These are phyloP conservation scores for Siderastrea siderea DNA, from an alignment of 92 coral and sea anemone species.

Conservation along the genomic window DNA sequence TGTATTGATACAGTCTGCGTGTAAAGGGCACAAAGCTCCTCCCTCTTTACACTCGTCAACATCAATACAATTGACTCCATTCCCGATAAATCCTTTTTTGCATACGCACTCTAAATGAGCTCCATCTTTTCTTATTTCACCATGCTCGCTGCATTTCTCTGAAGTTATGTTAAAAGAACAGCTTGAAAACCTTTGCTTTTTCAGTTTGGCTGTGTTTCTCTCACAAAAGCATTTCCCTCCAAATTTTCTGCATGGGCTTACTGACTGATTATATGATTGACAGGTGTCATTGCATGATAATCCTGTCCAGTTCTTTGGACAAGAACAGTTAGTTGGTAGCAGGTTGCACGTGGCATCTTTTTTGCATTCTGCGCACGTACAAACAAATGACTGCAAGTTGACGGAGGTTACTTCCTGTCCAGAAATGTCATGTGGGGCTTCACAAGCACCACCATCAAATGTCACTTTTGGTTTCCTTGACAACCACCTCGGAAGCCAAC, in stretches of 20 bases:
- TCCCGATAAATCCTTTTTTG: slow-evolving; percentile 72
- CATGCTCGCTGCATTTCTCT: slow-evolving; percentile 67
- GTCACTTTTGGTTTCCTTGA: slow-evolving; percentile 13
- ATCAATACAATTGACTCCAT: slow-evolving; percentile 74
- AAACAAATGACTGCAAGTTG: slow-evolving; percentile 56
- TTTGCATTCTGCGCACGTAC: slow-evolving; percentile 68
- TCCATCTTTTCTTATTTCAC: slow-evolving; percentile 48
- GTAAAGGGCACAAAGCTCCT: background rate
- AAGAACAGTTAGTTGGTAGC: slow-evolving; percentile 51
- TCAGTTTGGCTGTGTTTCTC: background rate
- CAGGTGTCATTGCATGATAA: slow-evolving; percentile 69
- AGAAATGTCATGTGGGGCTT: slow-evolving; percentile 31
- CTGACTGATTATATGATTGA: slow-evolving; percentile 11
- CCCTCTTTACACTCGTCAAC: slow-evolving; percentile 68
- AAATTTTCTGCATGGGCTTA: background rate
- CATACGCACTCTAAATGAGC: slow-evolving; percentile 69
- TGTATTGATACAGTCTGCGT: slow-evolving; percentile 69
- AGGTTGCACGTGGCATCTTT: slow-evolving; percentile 44
- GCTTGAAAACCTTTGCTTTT: slow-evolving; percentile 10
- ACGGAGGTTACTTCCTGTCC: slow-evolving; percentile 39
- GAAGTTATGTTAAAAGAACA: slow-evolving; percentile 77
- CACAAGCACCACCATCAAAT: slow-evolving; percentile 51
- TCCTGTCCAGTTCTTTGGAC: slow-evolving; percentile 46
- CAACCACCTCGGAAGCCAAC: slow-evolving; percentile 70
- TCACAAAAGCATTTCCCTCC: slow-evolving; percentile 48